Evolutionary conservation across 2,797 vertebrate species (phyloP).

Genomic region (Helostoma temminkii): DNA sequence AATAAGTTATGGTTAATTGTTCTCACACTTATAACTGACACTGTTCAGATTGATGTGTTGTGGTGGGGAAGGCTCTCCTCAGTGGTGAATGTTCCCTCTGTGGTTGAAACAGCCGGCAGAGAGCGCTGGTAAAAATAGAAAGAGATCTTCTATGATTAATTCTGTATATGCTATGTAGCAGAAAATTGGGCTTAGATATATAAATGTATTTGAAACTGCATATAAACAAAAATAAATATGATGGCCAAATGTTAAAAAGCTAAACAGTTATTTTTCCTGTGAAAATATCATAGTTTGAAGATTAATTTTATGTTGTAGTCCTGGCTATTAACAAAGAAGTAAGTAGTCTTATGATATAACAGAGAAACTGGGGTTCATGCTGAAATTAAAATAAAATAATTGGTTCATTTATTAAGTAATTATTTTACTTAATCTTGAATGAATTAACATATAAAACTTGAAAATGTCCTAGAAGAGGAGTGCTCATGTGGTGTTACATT

Average conservation of each 20-base stretch:
- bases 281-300: not conserved
- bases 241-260: not conserved
- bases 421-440: too few relatives aligned
- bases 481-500: too few relatives aligned
- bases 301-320: not conserved
- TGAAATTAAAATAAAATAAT: too few relatives aligned
- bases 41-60: not conserved
- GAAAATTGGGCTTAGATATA: not conserved
- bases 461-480: too few relatives aligned
- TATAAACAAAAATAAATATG: not conserved
- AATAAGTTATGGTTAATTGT: not conserved
- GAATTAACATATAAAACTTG: too few relatives aligned
- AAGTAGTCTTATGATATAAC: too few relatives aligned
- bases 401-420: too few relatives aligned
- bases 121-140: conserved; percentile 37
- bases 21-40: not conserved
- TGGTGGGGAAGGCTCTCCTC: not conserved
- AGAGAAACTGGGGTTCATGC: too few relatives aligned
- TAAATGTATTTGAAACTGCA: not conserved
- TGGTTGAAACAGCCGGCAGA: conserved; percentile 45
- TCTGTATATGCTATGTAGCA: not conserved
- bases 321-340: not conserved
- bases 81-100: not conserved
- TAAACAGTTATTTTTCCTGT: not conserved
- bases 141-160: not conserved